These are phyloP conservation scores for Drosophila seguyi DNA, from an alignment of 1,140 invertebrate species.

Conservation along the genomic window DNA sequence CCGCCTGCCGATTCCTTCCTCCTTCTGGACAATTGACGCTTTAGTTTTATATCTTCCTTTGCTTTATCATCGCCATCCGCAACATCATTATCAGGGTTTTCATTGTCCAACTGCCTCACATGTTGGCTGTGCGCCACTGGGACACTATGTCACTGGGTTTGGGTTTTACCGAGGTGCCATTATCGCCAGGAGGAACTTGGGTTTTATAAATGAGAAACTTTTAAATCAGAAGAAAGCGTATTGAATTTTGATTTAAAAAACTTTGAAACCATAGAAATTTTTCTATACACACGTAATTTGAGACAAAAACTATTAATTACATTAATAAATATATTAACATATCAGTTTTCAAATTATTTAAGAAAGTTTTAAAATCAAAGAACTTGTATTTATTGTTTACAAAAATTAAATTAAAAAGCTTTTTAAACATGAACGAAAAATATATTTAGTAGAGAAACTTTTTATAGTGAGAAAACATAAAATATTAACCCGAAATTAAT, in stretches of 20 bases:
- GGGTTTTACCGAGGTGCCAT: constrained; percentile 1
- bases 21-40: constrained; percentile 69
- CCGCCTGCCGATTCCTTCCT: constrained; percentile 13
- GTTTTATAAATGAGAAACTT: not conserved
- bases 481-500: not conserved
- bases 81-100: constrained; percentile 49
- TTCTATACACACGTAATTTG: not conserved
- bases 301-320: not conserved
- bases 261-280: fast-evolving
- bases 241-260: not conserved
- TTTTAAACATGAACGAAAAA: not conserved
- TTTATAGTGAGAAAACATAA: too few species aligned
- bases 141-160: constrained; percentile 37
- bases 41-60: constrained; percentile 72
- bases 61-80: constrained; percentile 65
- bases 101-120: constrained; percentile 48
- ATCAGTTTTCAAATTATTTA: too few species aligned
- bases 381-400: too few species aligned
- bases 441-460: not conserved
- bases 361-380: too few species aligned
- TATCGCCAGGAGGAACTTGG: not conserved
- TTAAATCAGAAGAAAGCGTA: not conserved
- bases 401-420: too few species aligned
- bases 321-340: too few species aligned
- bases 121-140: constrained; percentile 25